Percentiles rank a stretch among this genome's conserved stretches.
Evolutionary conservation across 2,888 invertebrate species (phyloP).

Genomic region (Drosophila conformis): DNA sequence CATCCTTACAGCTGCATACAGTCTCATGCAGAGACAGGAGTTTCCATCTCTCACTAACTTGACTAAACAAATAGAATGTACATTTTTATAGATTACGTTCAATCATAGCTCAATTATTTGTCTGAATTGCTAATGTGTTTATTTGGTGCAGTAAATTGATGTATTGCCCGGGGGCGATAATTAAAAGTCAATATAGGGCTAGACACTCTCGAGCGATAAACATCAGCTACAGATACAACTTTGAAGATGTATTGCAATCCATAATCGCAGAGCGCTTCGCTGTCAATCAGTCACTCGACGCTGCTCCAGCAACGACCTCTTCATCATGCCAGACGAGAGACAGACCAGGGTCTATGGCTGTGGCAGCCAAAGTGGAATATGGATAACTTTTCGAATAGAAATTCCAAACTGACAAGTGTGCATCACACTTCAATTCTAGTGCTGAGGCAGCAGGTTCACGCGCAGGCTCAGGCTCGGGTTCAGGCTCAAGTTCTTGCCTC

Average conservation of each 20-base stretch:
- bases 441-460: constrained; percentile 4
- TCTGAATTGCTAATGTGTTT: constrained; percentile 18
- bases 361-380: constrained; percentile 42
- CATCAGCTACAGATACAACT: constrained; percentile 53
- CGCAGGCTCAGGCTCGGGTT: constrained; percentile 11
- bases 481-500: constrained; percentile 18
- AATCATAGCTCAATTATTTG: background rate
- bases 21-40: background rate
- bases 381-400: constrained; percentile 79
- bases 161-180: constrained; percentile 43
- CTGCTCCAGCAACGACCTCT: constrained; percentile 23
- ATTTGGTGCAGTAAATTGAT: constrained; percentile 25
- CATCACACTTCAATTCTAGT: constrained; percentile 55
- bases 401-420: constrained; percentile 69
- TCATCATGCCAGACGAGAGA: constrained; percentile 25
- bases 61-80: background rate
- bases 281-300: constrained; percentile 70
- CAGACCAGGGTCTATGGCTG: background rate
- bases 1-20: constrained; percentile 2
- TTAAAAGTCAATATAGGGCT: constrained; percentile 66
- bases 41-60: background rate
- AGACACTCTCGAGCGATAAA: constrained; percentile 42
- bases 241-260: constrained; percentile 74
- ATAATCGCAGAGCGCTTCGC: constrained; percentile 71
- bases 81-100: background rate